Evolutionary conservation across 2,888 invertebrate genomes (phyloP).

Genomic region (Rhagium mordax): DNA sequence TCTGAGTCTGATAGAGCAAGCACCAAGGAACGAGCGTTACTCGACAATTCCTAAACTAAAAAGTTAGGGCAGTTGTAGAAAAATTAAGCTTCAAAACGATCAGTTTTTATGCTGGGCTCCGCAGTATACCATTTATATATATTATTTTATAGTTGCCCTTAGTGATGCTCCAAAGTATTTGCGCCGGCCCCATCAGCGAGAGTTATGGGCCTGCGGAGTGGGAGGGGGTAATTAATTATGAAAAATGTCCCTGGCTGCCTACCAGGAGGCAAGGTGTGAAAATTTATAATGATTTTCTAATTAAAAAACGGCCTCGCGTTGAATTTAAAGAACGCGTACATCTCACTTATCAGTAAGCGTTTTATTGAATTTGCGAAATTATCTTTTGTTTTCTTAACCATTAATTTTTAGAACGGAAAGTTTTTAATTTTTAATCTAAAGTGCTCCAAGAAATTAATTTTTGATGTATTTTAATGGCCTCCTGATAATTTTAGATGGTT

Average conservation of each 20-base stretch:
- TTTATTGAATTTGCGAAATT: slow-evolving; percentile 68
- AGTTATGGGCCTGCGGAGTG: slow-evolving; percentile 34
- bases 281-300: slow-evolving; percentile 64
- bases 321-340: slow-evolving; percentile 53
- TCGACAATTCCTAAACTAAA: too few relatives aligned
- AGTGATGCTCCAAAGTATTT: neutral
- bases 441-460: slow-evolving; percentile 65
- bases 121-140: too few relatives aligned
- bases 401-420: slow-evolving; percentile 68
- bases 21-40: too few relatives aligned
- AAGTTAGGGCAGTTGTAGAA: too few relatives aligned
- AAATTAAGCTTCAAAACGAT: too few relatives aligned
- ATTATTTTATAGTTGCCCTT: too few relatives aligned
- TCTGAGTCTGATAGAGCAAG: too few relatives aligned
- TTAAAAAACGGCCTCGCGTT: slow-evolving; percentile 58
- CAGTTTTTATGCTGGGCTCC: too few relatives aligned
- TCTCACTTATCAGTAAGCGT: slow-evolving; percentile 57
- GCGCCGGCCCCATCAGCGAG: neutral
- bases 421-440: slow-evolving; percentile 69
- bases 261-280: slow-evolving; percentile 60
- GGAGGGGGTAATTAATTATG: slow-evolving; percentile 61
- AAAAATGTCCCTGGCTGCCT: slow-evolving; percentile 58
- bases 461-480: slow-evolving; percentile 64
- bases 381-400: slow-evolving; percentile 70
- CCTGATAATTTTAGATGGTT: slow-evolving; percentile 57